phyloP scores from a whole-genome alignment of 53 echinoderm and acorn worm species.

The Henricia sp. region DNA sequence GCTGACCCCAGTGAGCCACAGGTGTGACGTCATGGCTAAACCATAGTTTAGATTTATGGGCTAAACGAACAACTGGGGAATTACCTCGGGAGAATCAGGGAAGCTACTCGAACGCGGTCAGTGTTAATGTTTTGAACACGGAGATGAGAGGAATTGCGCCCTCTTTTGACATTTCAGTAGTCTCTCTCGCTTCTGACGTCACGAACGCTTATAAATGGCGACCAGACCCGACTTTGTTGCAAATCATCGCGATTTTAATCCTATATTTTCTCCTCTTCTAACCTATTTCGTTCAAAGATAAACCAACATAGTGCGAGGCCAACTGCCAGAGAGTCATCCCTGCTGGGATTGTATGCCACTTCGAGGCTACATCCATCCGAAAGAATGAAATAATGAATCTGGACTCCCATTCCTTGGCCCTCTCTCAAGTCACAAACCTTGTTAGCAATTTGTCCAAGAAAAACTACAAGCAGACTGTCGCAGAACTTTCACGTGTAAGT shows the following conservation, averaged over 20 bases:
- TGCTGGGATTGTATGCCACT: constrained; percentile 79
- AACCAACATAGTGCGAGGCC: constrained; percentile 3
- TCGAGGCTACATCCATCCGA: constrained; percentile 86
- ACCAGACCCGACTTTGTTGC: constrained; percentile 31
- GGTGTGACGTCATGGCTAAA: too few relatives aligned
- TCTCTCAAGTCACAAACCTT: constrained; percentile 99
- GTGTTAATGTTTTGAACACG: too few relatives aligned
- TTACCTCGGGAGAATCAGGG: too few relatives aligned
- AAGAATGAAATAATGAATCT: constrained; percentile 99
- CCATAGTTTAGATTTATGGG: too few relatives aligned
- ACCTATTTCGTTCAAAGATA: constrained; percentile 1
- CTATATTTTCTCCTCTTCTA: constrained; percentile 28
- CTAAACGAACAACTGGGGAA: too few relatives aligned
- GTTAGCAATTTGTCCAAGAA: constrained; percentile 99
- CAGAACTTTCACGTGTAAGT: constrained; percentile 98
- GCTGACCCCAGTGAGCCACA: too few relatives aligned
- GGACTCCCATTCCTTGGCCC: constrained; percentile 99
- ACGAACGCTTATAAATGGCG: constrained; percentile 42
- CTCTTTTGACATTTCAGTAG: constrained; percentile 13
- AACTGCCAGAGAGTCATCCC: constrained; percentile 48
- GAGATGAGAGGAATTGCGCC: constrained; percentile 23
- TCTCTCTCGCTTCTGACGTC: constrained; percentile 49
- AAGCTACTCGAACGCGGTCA: too few relatives aligned
- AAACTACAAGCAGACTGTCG: constrained; percentile 99
- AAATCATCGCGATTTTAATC: constrained; percentile 4